These are phyloP conservation scores for Cremastobaeus sp. DNA, from an alignment of 2,888 invertebrate genomes.

Conservation along the genomic window DNA sequence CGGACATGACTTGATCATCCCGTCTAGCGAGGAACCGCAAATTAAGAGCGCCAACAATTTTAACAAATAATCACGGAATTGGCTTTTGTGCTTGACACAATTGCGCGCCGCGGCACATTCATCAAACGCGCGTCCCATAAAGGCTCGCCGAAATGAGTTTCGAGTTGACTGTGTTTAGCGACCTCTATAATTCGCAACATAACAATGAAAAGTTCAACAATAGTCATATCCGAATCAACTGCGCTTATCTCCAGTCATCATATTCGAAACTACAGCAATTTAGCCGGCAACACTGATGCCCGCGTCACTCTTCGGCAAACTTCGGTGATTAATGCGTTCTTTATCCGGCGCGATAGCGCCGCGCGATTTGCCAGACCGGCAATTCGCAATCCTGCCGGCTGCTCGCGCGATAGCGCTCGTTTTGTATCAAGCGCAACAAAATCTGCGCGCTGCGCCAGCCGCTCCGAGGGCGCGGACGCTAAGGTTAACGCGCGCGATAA, in stretches of 20 bases:
- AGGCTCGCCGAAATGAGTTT: no score
- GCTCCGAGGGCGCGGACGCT: constrained; percentile 14
- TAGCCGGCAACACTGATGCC: constrained; percentile 27
- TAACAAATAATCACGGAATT: no score
- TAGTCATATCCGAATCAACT: constrained; percentile 24
- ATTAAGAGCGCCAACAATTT: neutral
- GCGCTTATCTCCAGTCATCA: constrained; percentile 27
- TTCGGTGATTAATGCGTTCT: constrained; percentile 50
- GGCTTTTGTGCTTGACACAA: no score
- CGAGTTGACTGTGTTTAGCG: no score
- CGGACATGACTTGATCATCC: neutral
- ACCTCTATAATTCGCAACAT: no score
- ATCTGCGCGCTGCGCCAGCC: constrained; percentile 5
- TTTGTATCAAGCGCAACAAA: constrained; percentile 33
- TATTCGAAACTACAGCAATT: constrained; percentile 44
- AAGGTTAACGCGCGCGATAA: constrained; percentile 27
- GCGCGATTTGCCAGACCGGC: constrained; percentile 23
- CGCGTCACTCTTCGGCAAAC: constrained; percentile 44
- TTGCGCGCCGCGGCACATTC: no score
- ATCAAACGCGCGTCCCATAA: no score
- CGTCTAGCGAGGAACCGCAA: no score
- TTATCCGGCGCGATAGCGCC: constrained; percentile 31
- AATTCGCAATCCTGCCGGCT: constrained; percentile 25
- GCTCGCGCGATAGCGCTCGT: constrained; percentile 41
- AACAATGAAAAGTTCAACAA: constrained; percentile 29